A percentile compares a stretch with the other conserved stretches of the same genome.
Conservation (phyloP, 2,888 invertebrate species). For the Patella pellucida region DNA sequence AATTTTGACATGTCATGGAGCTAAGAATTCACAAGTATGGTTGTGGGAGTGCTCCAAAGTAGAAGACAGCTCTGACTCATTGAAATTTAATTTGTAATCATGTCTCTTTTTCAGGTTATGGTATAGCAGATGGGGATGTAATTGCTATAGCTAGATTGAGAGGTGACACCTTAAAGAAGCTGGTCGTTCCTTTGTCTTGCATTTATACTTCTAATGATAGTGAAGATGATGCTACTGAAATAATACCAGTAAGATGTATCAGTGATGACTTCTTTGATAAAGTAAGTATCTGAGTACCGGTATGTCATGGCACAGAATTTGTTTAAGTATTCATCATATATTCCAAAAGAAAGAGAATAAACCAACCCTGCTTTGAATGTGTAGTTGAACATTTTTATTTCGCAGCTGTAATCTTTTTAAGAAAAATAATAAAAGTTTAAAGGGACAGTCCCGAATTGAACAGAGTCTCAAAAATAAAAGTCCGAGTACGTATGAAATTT, state of each 20-base stretch:
- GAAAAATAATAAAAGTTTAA: constrained; percentile 20
- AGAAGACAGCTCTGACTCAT: too few relatives aligned
- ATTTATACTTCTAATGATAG: constrained; percentile 52
- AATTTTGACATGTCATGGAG: too few relatives aligned
- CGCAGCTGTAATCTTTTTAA: background rate
- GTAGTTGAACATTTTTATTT: background rate
- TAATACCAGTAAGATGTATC: constrained; percentile 40
- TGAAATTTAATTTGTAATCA: too few relatives aligned
- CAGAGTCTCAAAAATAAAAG: too few relatives aligned
- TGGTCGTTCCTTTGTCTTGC: constrained; percentile 76
- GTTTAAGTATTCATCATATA: constrained; percentile 2
- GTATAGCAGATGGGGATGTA: constrained; percentile 77
- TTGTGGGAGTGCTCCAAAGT: too few relatives aligned
- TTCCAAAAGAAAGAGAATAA: too few relatives aligned
- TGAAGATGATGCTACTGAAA: constrained; percentile 44
- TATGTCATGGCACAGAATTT: constrained; percentile 21
- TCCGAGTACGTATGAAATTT: too few relatives aligned
- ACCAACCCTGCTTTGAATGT: too few relatives aligned
- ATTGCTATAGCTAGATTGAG: constrained; percentile 79
- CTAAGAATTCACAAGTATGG: too few relatives aligned
- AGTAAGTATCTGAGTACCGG: constrained; percentile 31
- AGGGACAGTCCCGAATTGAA: too few relatives aligned
- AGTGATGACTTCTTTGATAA: constrained; percentile 39
- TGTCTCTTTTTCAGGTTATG: constrained; percentile 73
- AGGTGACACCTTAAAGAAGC: constrained; percentile 74